Evolutionary conservation across 2,888 invertebrate species (phyloP).

Genomic region (Calliopum simillimum): DNA sequence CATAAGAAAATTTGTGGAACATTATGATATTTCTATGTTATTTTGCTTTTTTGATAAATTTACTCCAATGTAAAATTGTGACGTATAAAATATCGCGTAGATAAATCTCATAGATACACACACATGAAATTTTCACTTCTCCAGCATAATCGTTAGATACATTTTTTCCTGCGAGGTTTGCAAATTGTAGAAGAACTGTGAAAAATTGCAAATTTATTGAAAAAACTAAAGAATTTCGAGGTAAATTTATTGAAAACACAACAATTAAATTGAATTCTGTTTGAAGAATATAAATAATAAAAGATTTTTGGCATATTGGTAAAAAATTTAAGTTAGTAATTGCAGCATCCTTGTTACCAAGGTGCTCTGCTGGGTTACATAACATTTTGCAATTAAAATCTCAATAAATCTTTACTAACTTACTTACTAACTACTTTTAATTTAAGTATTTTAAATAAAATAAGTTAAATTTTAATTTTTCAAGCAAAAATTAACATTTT

Average conservation of each 20-base stretch:
- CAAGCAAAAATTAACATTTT: not conserved
- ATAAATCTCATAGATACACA: constrained; percentile 43
- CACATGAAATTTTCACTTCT: constrained; percentile 39
- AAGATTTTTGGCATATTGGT: not conserved
- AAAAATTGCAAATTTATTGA: constrained; percentile 66
- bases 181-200: constrained; percentile 56
- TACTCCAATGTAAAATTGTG: constrained; percentile 23
- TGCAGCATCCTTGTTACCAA: constrained; percentile 30
- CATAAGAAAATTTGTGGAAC: no score
- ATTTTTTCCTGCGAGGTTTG: constrained; percentile 56
- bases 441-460: not conserved
- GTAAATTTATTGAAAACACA: constrained; percentile 49
- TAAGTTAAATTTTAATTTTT: not conserved
- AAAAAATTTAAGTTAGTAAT: not conserved
- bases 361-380: constrained; percentile 35
- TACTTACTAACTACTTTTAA: no score
- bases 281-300: not conserved
- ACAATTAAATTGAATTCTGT: not conserved
- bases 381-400: constrained; percentile 34
- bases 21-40: not conserved
- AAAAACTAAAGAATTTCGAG: constrained; percentile 65
- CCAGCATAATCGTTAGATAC: constrained; percentile 37
- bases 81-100: constrained; percentile 39
- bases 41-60: not conserved
- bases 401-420: no score